These are phyloP conservation scores for Ianthella basta DNA, from an alignment of 37 sponge, comb jelly and placozoan species.

Conservation along the genomic window DNA sequence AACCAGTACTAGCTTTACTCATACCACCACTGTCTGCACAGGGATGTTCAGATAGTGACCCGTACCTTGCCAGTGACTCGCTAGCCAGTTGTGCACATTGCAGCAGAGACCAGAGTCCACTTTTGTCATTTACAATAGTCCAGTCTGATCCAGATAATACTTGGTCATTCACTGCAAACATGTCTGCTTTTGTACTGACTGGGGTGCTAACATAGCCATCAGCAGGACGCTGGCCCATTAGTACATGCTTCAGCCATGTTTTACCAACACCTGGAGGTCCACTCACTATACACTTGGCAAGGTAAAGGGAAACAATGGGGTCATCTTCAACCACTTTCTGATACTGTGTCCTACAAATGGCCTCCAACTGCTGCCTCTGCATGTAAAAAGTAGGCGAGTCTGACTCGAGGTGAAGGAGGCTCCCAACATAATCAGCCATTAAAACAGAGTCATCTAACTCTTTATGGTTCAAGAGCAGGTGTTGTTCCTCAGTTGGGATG, in stretches of 20 bases:
- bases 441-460: background rate
- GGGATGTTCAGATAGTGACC: too few relatives aligned
- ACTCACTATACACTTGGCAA: background rate
- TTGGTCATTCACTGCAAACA: background rate
- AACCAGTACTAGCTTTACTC: too few relatives aligned
- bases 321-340: background rate
- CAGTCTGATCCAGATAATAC: too few relatives aligned
- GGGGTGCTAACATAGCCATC: background rate
- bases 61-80: too few relatives aligned
- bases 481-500: conserved; percentile 20
- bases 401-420: background rate
- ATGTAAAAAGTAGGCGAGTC: background rate
- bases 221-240: conserved; percentile 5
- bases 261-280: conserved; percentile 26
- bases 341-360: background rate
- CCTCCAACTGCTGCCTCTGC: too few relatives aligned
- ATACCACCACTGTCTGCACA: too few relatives aligned
- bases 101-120: too few relatives aligned
- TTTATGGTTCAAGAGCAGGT: background rate
- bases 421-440: background rate
- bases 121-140: too few relatives aligned
- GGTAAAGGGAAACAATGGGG: background rate
- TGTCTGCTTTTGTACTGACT: background rate
- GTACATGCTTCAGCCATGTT: conserved; percentile 18
- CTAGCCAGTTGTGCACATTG: too few relatives aligned